Percentiles rank a stretch among this genome's conserved stretches.
phyloP scores from a whole-genome alignment of 2,113 vertebrate genomes.

The Atrichornis clamosus region DNA sequence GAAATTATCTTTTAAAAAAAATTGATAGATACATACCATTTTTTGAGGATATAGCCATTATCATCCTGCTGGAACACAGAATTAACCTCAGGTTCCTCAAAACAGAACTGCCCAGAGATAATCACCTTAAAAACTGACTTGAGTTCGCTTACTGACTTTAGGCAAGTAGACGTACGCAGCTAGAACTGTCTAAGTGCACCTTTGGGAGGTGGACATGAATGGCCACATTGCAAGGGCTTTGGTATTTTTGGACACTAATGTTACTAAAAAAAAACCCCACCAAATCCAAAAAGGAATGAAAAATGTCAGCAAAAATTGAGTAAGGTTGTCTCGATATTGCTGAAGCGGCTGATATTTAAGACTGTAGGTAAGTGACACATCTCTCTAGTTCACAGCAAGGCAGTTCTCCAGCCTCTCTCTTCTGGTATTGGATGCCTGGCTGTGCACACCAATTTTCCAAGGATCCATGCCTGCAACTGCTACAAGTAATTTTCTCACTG shows the following conservation, averaged over 20 bases:
- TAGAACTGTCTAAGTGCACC: neutral
- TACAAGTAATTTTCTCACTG: neutral
- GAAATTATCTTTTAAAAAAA: neutral
- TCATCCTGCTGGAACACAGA: neutral
- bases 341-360: neutral
- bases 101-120: neutral
- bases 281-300: neutral
- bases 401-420: rapidly evolving
- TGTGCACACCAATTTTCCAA: neutral
- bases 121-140: neutral
- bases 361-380: neutral
- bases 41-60: neutral
- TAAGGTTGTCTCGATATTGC: neutral
- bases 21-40: neutral
- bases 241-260: neutral
- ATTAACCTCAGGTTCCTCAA: neutral
- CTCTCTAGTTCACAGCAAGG: neutral
- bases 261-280: neutral
- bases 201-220: neutral
- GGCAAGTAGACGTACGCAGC: neutral
- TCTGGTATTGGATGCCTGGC: neutral
- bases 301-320: neutral
- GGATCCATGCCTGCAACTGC: neutral
- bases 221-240: neutral
- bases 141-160: neutral